Base-by-base conservation (phyloP, 1,140 invertebrate genomes). In the Drosophila sproati region DNA sequence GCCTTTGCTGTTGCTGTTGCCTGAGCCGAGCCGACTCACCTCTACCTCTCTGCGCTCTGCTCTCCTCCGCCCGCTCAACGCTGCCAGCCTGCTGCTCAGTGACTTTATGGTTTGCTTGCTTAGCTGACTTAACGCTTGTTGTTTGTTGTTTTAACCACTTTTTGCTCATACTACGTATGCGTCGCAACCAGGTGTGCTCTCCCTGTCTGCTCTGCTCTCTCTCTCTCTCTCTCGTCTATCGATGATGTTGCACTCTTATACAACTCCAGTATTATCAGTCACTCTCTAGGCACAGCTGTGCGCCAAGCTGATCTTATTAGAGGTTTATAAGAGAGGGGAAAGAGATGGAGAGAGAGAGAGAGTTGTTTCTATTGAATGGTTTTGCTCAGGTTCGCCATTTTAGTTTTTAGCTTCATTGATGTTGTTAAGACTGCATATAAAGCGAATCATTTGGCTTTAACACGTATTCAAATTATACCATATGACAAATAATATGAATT, bases 241-340 rank as follows among this genome's bases (percentile, higher is more conserved):
- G 54, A 39, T 55, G 37, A 29, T n/a, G 43, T 3, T 60, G 8
- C 48, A 31, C 43, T 57, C 48, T 48, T 48, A 45, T 35, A 37
- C 20, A 8, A n/a, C 35, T 31, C 45, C 10, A 56, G 60, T 45
- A 47, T 50, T 64, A 72, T 72, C 68, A 7, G 2, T 34, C 37
- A 8, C 5, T 2, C 8, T 72, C 82, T 64, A 8, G 6, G 41
- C 68, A 73, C 82, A 68, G 80, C 78, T 82, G 77, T 50, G 20
- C 28, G 56, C 59, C 69, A 66, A 51, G 77, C 81, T 64, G 83
- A 80, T 87, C 83, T 87, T 80, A 88, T 87, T 87, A 80, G 77
- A 74, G 52, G 2, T 69, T 77, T 78, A 63, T 43, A 43, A 43
- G 39, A 43, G 39, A 20, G 20, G 20, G 20, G 12, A 12, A 12